Evolutionary conservation across 2,888 invertebrate genomes (phyloP).

Genomic region (Drosophila subsilvestris): DNA sequence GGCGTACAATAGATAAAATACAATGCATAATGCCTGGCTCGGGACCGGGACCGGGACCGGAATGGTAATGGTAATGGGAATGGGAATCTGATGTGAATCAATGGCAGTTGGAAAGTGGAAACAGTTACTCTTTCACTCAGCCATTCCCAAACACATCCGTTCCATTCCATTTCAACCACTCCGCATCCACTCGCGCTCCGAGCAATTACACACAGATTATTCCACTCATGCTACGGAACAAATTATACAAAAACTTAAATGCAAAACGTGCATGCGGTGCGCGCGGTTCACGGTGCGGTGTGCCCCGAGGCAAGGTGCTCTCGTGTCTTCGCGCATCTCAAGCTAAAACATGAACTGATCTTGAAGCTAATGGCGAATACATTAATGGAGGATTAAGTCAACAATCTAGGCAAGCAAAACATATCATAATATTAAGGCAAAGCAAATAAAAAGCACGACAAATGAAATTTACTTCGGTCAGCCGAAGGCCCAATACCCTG

Average conservation of each 20-base stretch:
- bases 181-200: conserved; percentile 35
- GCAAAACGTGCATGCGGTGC: conserved; percentile 34
- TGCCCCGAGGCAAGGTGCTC: neutral
- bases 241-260: conserved; percentile 37
- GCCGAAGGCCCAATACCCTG: conserved; percentile 29
- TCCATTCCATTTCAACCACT: conserved; percentile 4
- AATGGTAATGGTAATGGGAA: neutral
- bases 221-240: conserved; percentile 48
- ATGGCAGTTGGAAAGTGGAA: conserved; percentile 33
- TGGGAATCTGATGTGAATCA: neutral
- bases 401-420: conserved; percentile 35
- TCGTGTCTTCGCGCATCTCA: neutral
- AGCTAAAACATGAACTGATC: conserved; percentile 9
- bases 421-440: conserved; percentile 21
- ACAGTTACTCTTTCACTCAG: conserved; percentile 36
- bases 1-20: conserved; percentile 69
- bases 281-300: neutral
- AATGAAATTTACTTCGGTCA: conserved; percentile 26
- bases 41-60: neutral
- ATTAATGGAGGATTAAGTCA: conserved; percentile 19
- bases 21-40: conserved; percentile 41
- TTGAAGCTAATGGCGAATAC: conserved; percentile 9
- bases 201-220: conserved; percentile 50
- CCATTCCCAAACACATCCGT: neutral
- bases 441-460: conserved; percentile 26